Base-by-base conservation (phyloP, 2,113 vertebrate genomes). In the Sarotherodon lohbergeri region DNA sequence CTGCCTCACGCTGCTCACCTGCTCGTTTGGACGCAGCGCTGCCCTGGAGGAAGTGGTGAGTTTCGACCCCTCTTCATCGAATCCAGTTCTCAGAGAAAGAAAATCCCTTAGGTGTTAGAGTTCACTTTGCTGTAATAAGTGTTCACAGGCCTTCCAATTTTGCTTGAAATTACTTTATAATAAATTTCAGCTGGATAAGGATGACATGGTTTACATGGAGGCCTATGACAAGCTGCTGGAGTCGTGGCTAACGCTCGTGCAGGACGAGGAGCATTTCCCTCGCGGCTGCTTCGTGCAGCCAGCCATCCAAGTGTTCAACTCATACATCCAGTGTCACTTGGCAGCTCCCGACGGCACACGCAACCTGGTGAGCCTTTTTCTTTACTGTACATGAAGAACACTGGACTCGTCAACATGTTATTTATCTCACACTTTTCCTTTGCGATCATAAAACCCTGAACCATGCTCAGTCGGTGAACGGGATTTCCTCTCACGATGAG, bases 171-270 rank as follows among this genome's bases (percentile, higher is more conserved):
- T 0, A 68, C 39, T 39, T 68, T 82, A 13, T 68, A 5, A 68
- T 68, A 5, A 22, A 68, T 41, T 66, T 5, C 92, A 99, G 99
- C 96, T 99, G 95, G 98, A 99, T 91, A 99, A 99, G 90, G 99
- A 99, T 88, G 99, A 99, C 94, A 99, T 99, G 98, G 98, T 99
- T 6, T 99, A 99, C 94, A 99, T 99, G 98, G 98, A 99, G 94
- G 99, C 99, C 1, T 99, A 99, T 78, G 99, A 99, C 93, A 98
- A 98, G 90, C 96, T 99, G 82, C 94, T 99, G 94, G 99, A 99
- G 94, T 99, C 99, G 19, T 99, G 99, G 99, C 96, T 99, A 63
- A 98, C 97, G 17, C 96, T 99, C 82, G 98, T 99, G 17, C 98
- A 98, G 96, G 99, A 99, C 80, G 98, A 99, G 86, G 98, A 99